These are phyloP conservation scores for Papilio demoleus DNA, from an alignment of 2,888 invertebrate species.

Conservation along the genomic window DNA sequence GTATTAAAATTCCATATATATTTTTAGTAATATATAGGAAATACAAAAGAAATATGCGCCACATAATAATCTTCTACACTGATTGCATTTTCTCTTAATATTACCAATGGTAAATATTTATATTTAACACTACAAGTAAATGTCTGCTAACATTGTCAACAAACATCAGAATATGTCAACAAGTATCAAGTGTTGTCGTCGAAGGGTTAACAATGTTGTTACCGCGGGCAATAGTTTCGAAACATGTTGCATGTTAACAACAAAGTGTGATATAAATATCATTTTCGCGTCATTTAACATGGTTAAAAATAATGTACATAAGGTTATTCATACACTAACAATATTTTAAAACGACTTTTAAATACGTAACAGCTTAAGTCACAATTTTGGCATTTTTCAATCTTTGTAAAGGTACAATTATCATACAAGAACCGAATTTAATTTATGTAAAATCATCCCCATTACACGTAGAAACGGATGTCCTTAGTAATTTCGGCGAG, in stretches of 20 bases:
- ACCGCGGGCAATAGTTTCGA: slow-evolving; percentile 46
- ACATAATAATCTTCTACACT: background rate
- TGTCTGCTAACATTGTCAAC: slow-evolving; percentile 60
- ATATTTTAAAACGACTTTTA: slow-evolving; percentile 51
- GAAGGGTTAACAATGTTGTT: slow-evolving; percentile 66
- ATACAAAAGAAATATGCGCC: too few relatives aligned
- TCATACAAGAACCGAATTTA: slow-evolving; percentile 54
- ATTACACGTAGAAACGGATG: slow-evolving; percentile 67
- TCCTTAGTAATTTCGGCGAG: slow-evolving; percentile 79
- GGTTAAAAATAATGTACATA: too few relatives aligned
- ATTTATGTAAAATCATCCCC: slow-evolving; percentile 62
- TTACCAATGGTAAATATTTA: too few relatives aligned
- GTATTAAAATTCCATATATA: background rate
- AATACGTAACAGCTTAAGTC: too few relatives aligned
- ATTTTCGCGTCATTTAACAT: too few relatives aligned
- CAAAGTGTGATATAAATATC: background rate
- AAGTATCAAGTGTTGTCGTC: slow-evolving; percentile 35
- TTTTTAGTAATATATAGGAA: too few relatives aligned
- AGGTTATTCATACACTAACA: too few relatives aligned
- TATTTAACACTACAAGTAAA: too few relatives aligned
- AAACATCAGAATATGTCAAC: slow-evolving; percentile 49
- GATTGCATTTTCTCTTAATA: background rate
- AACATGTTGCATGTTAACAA: slow-evolving; percentile 25
- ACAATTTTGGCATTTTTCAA: too few relatives aligned
- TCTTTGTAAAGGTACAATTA: slow-evolving; percentile 40